Base-by-base conservation (phyloP, 2,888 invertebrate genomes). In the Ornithoptera alexandrae region DNA sequence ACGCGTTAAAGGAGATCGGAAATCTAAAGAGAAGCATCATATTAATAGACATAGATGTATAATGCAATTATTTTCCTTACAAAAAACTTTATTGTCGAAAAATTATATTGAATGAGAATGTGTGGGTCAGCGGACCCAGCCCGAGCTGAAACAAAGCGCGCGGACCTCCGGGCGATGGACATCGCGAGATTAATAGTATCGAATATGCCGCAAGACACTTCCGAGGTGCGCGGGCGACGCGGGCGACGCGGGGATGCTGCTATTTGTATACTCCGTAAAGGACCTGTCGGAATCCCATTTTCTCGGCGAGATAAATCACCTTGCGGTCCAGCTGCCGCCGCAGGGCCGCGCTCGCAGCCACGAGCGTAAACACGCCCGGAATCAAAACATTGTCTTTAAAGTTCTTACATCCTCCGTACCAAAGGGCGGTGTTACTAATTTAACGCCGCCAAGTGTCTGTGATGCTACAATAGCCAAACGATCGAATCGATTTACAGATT, bases 111-210 rank as follows among this genome's bases (percentile, higher is more conserved):
- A 30, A 30, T 30, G 30, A 30, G 30, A 39, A 39, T 39, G 7
- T 39, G 39, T 39, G 46, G 46, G 15, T 17, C 46, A 12, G 46
- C 15, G 15, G 46, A 2, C 15, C 15, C 1, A 15, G 15, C 46
- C 42, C 4, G 15, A 10, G 69, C 65, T 56, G 65, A 62, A 65
- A 69, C 69, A 69, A 69, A 62, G 50, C 62, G 58, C 62, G 53
- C 10, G 20, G 57, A 22, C 59, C 46, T 46, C 62, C 56, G 58
- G 36, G 56, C 53, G 24, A 70, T 70, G 63, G 70, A 67, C 63
- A 64, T 61, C 57, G 39, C 66, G 74, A 77, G 78, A 78, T 76
- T 77, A 77, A 78, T 78, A 76, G 73, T 72, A 70, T 71, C 75
- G 65, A 66, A 66, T 71, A 62, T 63, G 67, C 75, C 75, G 72